Evolutionary conservation across 2,888 invertebrate species (phyloP), one percentile per base, ranked within the genome.

Genomic region (Phaonia tiefii): DNA sequence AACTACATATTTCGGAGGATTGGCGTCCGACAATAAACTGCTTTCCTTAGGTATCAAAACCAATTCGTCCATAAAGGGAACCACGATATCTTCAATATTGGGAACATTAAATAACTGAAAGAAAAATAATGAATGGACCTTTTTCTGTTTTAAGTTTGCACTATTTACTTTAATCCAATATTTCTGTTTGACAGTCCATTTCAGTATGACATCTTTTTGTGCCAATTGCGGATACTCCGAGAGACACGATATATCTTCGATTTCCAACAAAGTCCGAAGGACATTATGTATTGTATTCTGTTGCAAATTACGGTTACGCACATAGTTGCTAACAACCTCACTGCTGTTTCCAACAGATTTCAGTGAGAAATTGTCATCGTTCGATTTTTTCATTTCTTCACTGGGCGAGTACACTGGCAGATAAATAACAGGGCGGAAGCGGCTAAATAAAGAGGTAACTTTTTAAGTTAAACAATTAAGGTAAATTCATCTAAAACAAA

Each of bases 201-300:
- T 72, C 25, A 83, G 39, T 3, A 56, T 51, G 1, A 75, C 75
- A 58, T 84, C 58, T 4, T 79, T 51, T 70, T 86, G 85, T 10
- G 80, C 75, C 0, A 87, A 73, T 10, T 81, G 63, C 1, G 77
- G 37, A 76, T 86, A 88, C 7, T 79, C 76, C 26, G 83, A 72
- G 85, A 88, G 79, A 10, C 5, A 71, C 13, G 86, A 83, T 0
- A 87, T 26, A 79, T 89, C 89, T 80, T 89, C 89, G 1, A 89
- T 88, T 80, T 87, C 84, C 0, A 90, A 37, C 26, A 89, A 63
- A 0, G 83, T 85, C 0, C 78, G 49, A 7, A 88, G 84, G n/a
- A 89, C 84, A 0, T 80, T 20, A 42, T 80, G 75, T 0, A 86
- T 85, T 71, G 88, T 89, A 10, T 82, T 58, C 37, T 76, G 26